Evolutionary conservation across 1,140 invertebrate genomes (phyloP).

Genomic region (Cheumatopsyche charites): DNA sequence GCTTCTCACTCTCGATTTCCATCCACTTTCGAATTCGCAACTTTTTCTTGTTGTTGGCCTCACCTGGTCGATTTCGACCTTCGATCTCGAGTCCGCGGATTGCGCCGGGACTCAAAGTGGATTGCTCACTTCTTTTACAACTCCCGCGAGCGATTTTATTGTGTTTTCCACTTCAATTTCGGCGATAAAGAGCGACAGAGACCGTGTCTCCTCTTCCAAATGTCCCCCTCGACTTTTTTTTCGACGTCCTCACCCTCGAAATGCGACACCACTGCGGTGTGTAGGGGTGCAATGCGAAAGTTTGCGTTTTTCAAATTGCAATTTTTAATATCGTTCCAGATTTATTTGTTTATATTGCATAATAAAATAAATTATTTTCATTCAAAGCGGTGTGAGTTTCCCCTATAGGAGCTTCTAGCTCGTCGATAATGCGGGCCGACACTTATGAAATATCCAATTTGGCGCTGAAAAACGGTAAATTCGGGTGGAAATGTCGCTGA

Average conservation of each 20-base stretch:
- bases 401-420: too few relatives aligned
- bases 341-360: too few relatives aligned
- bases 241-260: not conserved
- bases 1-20: constrained; percentile 1
- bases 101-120: constrained; percentile 32
- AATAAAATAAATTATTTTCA: too few relatives aligned
- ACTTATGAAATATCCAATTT: constrained; percentile 45
- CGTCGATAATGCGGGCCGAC: constrained; percentile 16
- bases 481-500: constrained; percentile 15
- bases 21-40: constrained; percentile 11
- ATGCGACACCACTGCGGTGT: too few relatives aligned
- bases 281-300: too few relatives aligned
- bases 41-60: not conserved
- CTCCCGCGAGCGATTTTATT: constrained; percentile 40
- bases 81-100: constrained; percentile 6
- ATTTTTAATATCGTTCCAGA: too few relatives aligned
- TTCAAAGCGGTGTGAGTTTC: too few relatives aligned
- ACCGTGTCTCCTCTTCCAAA: constrained; percentile 22
- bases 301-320: too few relatives aligned
- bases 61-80: constrained; percentile 12
- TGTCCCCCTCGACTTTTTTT: constrained; percentile 38
- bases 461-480: constrained; percentile 23
- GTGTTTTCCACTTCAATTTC: constrained; percentile 46
- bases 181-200: constrained; percentile 25
- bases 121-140: constrained; percentile 39